Percentiles rank a stretch among this genome's conserved stretches.
phyloP scores from a whole-genome alignment of 2,888 invertebrate species.

The Silvanus unidentatus region DNA sequence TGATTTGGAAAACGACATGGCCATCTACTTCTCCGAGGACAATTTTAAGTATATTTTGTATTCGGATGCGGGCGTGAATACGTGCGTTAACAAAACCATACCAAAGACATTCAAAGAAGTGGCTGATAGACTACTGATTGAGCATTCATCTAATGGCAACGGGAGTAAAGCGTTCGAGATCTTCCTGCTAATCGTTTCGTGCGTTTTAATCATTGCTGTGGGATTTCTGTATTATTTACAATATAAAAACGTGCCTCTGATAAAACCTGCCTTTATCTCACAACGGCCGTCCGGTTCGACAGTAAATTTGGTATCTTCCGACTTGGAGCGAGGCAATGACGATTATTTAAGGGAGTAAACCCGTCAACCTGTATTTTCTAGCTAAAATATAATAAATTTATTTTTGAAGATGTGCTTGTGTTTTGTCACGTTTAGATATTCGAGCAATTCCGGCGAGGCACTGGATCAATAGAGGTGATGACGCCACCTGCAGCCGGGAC shows the following conservation, averaged over 20 bases:
- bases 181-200: conserved; percentile 27
- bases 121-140: not conserved
- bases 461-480: conserved; percentile 14
- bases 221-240: conserved; percentile 34
- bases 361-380: not conserved
- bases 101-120: conserved; percentile 3
- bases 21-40: conserved; percentile 33
- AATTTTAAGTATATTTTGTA: conserved; percentile 35
- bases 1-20: conserved; percentile 38
- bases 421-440: no score
- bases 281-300: conserved; percentile 12
- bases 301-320: conserved; percentile 24
- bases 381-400: conserved; percentile 5
- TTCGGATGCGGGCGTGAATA: conserved; percentile 21
- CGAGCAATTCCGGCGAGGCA: conserved; percentile 1
- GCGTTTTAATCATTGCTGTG: conserved; percentile 27
- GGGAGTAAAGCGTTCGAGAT: conserved; percentile 12
- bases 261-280: no score
- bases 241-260: no score
- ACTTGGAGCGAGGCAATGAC: conserved; percentile 21
- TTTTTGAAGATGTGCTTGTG: conserved; percentile 3
- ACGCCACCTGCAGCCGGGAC: conserved; percentile 16
- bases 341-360: conserved; percentile 23
- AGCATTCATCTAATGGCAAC: no score
- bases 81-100: conserved; percentile 23